These are phyloP conservation scores for Gavia stellata DNA, from an alignment of 2,113 vertebrate species.

Conservation along the genomic window DNA sequence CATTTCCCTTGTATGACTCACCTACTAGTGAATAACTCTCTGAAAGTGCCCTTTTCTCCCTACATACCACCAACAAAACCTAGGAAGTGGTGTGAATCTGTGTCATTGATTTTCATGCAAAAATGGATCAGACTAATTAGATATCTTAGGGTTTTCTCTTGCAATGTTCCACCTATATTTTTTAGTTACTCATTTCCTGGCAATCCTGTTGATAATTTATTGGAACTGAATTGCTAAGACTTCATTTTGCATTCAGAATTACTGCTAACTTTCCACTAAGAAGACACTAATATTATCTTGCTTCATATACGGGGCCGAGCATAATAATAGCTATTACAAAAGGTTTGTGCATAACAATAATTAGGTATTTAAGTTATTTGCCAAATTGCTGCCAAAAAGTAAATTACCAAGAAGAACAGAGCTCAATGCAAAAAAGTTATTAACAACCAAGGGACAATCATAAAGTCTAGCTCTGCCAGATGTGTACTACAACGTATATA, in stretches of 20 bases:
- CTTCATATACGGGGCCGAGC: background rate
- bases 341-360: background rate
- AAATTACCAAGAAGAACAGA: background rate
- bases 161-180: background rate
- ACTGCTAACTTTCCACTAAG: background rate
- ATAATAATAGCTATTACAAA: background rate
- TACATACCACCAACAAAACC: background rate
- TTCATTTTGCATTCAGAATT: background rate
- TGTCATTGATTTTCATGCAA: background rate
- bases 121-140: background rate
- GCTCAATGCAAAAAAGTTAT: background rate
- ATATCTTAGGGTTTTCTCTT: background rate
- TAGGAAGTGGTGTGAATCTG: background rate
- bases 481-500: background rate
- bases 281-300: background rate
- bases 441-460: background rate
- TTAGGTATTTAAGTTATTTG: background rate
- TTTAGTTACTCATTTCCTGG: background rate
- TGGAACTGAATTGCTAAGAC: background rate
- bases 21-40: fast-evolving
- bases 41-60: background rate
- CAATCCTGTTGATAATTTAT: background rate
- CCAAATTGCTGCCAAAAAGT: background rate
- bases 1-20: background rate
- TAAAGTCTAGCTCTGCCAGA: background rate